Conservation (phyloP, 2,888 invertebrate genomes). For the Bedellia somnulentella region DNA sequence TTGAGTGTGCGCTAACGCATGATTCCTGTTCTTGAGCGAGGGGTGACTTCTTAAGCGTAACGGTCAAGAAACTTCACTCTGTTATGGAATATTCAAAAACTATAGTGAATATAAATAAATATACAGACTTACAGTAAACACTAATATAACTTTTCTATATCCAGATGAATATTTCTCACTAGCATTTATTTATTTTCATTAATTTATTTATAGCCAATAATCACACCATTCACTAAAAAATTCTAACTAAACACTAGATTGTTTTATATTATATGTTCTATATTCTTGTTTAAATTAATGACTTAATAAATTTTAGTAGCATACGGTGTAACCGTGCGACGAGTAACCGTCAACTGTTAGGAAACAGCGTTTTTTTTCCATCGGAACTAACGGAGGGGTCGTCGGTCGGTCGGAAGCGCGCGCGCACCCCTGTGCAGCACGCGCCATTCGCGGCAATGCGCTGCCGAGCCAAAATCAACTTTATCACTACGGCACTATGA, state of each 20-base stretch:
- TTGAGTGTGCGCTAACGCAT: constrained; percentile 19
- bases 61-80: constrained; percentile 14
- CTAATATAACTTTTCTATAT: background rate
- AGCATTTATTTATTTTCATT: background rate
- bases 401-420: constrained; percentile 14
- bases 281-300: background rate
- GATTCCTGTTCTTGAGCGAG: constrained; percentile 17
- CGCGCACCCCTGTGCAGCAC: constrained; percentile 49
- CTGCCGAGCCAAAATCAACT: background rate
- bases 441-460: constrained; percentile 22
- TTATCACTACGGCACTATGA: background rate
- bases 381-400: constrained; percentile 31
- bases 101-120: too few relatives aligned
- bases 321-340: constrained; percentile 20
- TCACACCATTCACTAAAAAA: background rate
- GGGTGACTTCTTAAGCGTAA: constrained; percentile 26
- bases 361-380: constrained; percentile 28
- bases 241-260: background rate
- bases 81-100: too few relatives aligned
- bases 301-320: constrained; percentile 1
- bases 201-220: background rate
- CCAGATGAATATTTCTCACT: background rate
- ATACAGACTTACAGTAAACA: too few relatives aligned
- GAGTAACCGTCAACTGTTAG: constrained; percentile 38
- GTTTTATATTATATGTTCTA: background rate